These are phyloP conservation scores for Drosophila sp. DNA, from an alignment of 1,140 invertebrate genomes.

Conservation along the genomic window DNA sequence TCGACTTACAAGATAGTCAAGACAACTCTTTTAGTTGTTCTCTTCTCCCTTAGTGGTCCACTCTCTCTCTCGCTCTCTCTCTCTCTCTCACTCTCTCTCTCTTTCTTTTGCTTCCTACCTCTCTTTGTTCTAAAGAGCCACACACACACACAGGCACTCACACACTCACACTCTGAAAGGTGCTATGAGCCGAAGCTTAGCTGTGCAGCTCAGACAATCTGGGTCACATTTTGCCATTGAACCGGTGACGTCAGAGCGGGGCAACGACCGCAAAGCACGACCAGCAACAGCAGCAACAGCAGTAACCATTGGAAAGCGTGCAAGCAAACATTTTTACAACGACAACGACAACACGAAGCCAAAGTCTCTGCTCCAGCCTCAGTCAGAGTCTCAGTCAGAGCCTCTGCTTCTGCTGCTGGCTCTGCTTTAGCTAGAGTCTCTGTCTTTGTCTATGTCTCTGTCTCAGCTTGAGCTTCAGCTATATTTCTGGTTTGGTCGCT, in stretches of 20 bases:
- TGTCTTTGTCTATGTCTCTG: constrained; percentile 25
- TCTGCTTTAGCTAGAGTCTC: constrained; percentile 35
- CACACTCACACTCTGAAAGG: constrained; percentile 23
- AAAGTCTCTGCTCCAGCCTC: constrained; percentile 37
- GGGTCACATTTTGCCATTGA: constrained; percentile 85
- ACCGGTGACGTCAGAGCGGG: constrained; percentile 84
- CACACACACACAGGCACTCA: constrained; percentile 46
- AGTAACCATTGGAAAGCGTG: constrained; percentile 76
- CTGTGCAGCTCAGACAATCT: constrained; percentile 85
- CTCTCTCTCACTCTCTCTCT: constrained; percentile 7
- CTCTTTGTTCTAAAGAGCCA: constrained; percentile 73
- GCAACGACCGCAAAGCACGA: constrained; percentile 84
- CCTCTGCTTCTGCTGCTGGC: too few species aligned
- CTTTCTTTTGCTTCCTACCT: constrained; percentile 11
- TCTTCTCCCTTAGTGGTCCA: neutral
- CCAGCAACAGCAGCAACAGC: constrained; percentile 67
- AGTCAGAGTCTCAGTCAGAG: neutral
- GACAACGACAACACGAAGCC: constrained; percentile 76
- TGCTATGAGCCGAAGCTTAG: constrained; percentile 62
- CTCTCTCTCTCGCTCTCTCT: constrained; percentile 25
- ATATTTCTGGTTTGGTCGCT: constrained; percentile 76
- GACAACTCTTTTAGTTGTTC: too few species aligned
- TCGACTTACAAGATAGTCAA: constrained; percentile 40
- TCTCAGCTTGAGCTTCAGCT: constrained; percentile 46
- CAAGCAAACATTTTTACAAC: constrained; percentile 83